Conservation (phyloP, 2,888 invertebrate genomes). For the Metacarcinus magister region DNA sequence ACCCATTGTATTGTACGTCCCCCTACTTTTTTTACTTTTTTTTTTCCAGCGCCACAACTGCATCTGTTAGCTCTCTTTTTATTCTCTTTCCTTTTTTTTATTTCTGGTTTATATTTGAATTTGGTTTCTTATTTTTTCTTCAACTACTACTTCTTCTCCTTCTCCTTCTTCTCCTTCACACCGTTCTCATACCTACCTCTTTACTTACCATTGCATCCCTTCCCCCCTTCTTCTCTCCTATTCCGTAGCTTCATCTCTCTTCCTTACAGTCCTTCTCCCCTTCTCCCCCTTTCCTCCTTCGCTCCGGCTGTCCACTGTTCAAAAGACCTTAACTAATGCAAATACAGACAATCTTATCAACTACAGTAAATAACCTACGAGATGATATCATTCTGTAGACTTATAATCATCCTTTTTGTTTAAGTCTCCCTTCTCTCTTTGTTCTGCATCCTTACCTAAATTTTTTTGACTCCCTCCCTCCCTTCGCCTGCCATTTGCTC, state of each 20-base stretch:
- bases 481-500: background rate
- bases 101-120: background rate
- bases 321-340: constrained; percentile 6
- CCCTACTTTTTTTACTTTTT: background rate
- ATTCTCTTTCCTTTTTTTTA: background rate
- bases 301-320: background rate
- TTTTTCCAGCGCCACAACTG: background rate
- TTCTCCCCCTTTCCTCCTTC: background rate
- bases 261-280: background rate
- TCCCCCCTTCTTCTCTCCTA: background rate
- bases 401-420: background rate
- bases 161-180: background rate
- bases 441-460: background rate
- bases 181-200: background rate
- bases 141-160: background rate
- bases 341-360: constrained; percentile 11
- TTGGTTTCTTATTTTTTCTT: background rate
- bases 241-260: background rate
- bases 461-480: background rate
- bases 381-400: background rate
- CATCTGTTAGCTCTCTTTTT: background rate
- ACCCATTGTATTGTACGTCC: background rate
- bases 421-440: background rate
- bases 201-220: background rate
- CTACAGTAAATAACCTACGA: background rate